These are phyloP conservation scores for Eristalinus aeneus DNA, from an alignment of 2,888 invertebrate species.

Conservation along the genomic window DNA sequence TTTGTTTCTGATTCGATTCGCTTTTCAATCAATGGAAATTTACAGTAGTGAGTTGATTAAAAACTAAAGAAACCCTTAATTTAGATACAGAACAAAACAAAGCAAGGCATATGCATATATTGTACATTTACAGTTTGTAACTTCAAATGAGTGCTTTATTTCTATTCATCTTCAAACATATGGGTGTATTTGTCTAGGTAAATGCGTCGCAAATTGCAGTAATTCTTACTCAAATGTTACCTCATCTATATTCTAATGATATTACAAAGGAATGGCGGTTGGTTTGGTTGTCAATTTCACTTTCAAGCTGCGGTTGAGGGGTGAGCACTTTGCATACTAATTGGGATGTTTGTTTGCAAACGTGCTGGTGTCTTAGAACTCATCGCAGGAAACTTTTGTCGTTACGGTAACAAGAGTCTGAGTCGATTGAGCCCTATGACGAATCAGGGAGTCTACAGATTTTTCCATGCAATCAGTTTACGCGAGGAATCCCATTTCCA, in stretches of 20 bases:
- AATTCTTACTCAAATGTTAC: slow-evolving; percentile 26
- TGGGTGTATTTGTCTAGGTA: slow-evolving; percentile 23
- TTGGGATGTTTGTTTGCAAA: neutral
- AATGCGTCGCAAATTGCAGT: slow-evolving; percentile 74
- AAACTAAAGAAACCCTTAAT: neutral
- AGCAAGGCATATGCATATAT: slow-evolving; percentile 26
- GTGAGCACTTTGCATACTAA: neutral
- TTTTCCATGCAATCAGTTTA: too few species aligned
- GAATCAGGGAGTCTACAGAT: neutral
- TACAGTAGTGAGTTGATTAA: neutral
- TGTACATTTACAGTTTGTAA: slow-evolving; percentile 2
- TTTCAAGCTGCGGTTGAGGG: neutral
- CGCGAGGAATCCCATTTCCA: neutral
- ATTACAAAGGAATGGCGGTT: slow-evolving; percentile 13
- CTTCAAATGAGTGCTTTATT: slow-evolving; percentile 68
- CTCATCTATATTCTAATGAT: slow-evolving; percentile 24
- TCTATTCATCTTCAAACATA: slow-evolving; percentile 38
- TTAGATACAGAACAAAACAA: slow-evolving; percentile 7
- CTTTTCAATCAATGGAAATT: neutral
- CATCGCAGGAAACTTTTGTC: neutral
- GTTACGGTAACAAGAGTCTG: neutral
- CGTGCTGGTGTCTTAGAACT: too few species aligned
- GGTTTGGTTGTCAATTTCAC: slow-evolving; percentile 7
- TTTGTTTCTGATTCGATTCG: slow-evolving; percentile 41
- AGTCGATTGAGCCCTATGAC: neutral